Evolutionary conservation across 2,113 vertebrate genomes (phyloP).

Genomic region (Caracal caracal): DNA sequence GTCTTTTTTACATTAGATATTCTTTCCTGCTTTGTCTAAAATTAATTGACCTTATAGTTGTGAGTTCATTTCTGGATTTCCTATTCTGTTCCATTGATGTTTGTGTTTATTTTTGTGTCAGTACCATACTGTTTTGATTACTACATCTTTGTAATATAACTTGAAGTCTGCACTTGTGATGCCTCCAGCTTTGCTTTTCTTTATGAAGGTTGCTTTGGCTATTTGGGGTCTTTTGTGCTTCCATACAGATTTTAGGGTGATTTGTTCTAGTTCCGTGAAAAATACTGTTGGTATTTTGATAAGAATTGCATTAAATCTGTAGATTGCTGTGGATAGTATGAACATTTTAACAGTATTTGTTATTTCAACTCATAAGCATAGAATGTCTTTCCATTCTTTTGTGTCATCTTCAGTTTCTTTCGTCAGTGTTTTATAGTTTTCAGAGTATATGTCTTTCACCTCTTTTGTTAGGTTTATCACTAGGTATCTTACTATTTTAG

Average conservation of each 20-base stretch:
- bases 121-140: not conserved
- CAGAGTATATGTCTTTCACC: not conserved
- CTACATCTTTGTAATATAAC: not conserved
- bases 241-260: not conserved
- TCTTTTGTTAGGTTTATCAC: not conserved
- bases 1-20: not conserved
- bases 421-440: not conserved
- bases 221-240: not conserved
- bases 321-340: not conserved
- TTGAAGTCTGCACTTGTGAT: not conserved
- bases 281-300: not conserved
- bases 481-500: not conserved
- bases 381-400: not conserved
- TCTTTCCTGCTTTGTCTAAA: not conserved
- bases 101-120: not conserved
- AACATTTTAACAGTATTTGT: not conserved
- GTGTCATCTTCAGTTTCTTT: not conserved
- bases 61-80: not conserved
- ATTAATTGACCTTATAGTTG: not conserved
- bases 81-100: not conserved
- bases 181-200: not conserved
- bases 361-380: not conserved
- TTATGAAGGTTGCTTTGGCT: not conserved
- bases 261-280: not conserved
- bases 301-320: not conserved